A percentile compares a stretch with the other conserved stretches of the same genome.
Evolutionary conservation across 2,888 invertebrate species (phyloP).

Genomic region (Lathronympha strigana): DNA sequence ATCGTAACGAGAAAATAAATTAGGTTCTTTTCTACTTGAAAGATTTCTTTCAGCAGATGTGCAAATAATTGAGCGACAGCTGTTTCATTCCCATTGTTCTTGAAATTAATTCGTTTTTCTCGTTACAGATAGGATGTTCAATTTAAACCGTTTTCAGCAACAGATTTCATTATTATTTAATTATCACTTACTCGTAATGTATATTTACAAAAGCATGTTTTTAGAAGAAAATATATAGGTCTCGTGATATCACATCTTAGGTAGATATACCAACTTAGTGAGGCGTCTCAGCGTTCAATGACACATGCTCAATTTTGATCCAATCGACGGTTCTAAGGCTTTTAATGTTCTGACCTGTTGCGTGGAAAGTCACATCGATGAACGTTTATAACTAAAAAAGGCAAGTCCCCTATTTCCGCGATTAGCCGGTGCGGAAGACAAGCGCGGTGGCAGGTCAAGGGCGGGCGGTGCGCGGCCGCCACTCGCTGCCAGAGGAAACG

Average conservation of each 20-base stretch:
- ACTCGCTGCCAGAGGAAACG: conserved; percentile 48
- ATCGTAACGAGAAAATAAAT: conserved; percentile 15
- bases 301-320: not conserved
- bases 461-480: conserved; percentile 59
- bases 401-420: conserved; percentile 45
- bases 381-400: too few relatives aligned
- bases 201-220: too few relatives aligned
- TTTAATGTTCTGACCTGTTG: not conserved
- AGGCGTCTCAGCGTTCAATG: not conserved
- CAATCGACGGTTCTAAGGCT: too few relatives aligned
- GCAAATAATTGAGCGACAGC: conserved; percentile 26
- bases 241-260: too few relatives aligned
- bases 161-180: too few relatives aligned
- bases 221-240: too few relatives aligned
- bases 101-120: conserved; percentile 32
- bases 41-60: conserved; percentile 14
- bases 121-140: conserved; percentile 42
- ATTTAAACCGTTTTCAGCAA: too few relatives aligned
- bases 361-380: too few relatives aligned
- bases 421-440: conserved; percentile 55
- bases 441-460: conserved; percentile 67
- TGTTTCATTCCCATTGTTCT: conserved; percentile 18
- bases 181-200: too few relatives aligned
- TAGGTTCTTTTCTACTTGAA: conserved; percentile 21
- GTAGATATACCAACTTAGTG: too few relatives aligned